Evolutionary conservation across 2,797 vertebrate species (phyloP).

Genomic region (Triplophysa bombifrons): DNA sequence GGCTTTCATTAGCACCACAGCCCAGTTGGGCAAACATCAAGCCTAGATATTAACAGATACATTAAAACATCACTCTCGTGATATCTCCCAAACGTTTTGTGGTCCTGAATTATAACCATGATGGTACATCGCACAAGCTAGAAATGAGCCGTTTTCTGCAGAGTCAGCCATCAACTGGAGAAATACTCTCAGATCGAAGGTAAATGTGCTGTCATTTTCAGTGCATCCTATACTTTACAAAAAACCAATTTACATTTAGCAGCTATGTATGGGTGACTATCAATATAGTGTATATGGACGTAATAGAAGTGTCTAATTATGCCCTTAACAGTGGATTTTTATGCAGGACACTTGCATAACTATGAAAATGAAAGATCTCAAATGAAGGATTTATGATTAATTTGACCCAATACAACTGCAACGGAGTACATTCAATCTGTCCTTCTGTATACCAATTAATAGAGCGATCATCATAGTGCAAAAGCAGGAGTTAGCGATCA

Average conservation of each 20-base stretch:
- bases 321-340: conserved; percentile 36
- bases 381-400: conserved; percentile 14
- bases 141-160: neutral
- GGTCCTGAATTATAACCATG: conserved; percentile 10
- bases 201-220: neutral
- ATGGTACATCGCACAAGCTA: neutral
- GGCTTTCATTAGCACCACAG: conserved; percentile 30
- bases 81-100: neutral
- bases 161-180: neutral
- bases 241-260: conserved; percentile 29
- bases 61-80: neutral
- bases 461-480: conserved; percentile 74
- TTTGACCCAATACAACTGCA: conserved; percentile 47
- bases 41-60: neutral
- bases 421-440: conserved; percentile 65
- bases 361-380: conserved; percentile 48
- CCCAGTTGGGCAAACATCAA: neutral
- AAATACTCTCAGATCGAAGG: neutral
- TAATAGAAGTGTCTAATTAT: conserved; percentile 26
- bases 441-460: conserved; percentile 48
- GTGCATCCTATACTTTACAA: conserved; percentile 10
- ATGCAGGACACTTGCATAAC: conserved; percentile 11
- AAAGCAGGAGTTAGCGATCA: conserved; percentile 72
- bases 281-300: neutral
- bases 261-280: conserved; percentile 27